Percentiles rank a stretch among this genome's conserved stretches.
Evolutionary conservation across 1,140 invertebrate genomes (phyloP).

Genomic region (Orussus abietinus): DNA sequence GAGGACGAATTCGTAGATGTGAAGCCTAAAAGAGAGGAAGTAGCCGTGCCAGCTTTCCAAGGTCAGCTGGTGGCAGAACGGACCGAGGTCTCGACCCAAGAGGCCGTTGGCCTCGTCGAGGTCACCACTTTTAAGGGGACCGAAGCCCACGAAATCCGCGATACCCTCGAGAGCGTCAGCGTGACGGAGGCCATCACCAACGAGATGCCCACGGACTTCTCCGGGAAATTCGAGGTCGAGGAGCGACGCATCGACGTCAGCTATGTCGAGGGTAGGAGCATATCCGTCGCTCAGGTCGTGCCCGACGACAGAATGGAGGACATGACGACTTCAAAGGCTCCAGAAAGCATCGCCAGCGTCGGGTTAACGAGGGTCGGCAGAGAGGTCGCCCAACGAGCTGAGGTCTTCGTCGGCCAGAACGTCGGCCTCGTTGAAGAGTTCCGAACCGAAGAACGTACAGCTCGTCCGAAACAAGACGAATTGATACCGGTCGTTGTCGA

Average conservation of each 20-base stretch:
- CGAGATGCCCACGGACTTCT: constrained; percentile 37
- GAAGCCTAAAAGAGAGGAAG: constrained; percentile 22
- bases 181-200: constrained; percentile 32
- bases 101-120: constrained; percentile 35
- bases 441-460: constrained; percentile 26
- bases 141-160: constrained; percentile 30
- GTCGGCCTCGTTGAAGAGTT: constrained; percentile 21
- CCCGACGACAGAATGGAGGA: constrained; percentile 48
- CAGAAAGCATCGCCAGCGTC: constrained; percentile 24
- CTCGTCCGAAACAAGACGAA: constrained; percentile 38
- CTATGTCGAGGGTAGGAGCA: constrained; percentile 47
- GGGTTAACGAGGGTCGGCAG: constrained; percentile 24
- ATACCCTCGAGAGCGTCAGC: constrained; percentile 34
- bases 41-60: constrained; percentile 25
- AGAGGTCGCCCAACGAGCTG: constrained; percentile 26
- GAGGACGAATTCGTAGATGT: constrained; percentile 24
- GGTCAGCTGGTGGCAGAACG: constrained; percentile 41
- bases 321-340: constrained; percentile 19
- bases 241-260: constrained; percentile 40
- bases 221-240: constrained; percentile 29
- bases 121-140: constrained; percentile 16
- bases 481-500: constrained; percentile 36
- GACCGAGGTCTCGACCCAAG: constrained; percentile 31
- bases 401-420: constrained; percentile 31
- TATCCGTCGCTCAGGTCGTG: constrained; percentile 51